Percentiles rank a stretch among this genome's conserved stretches.
These are phyloP conservation scores for Neolamprologus kungweensis DNA, from an alignment of 2,113 vertebrate genomes.

Conservation along the genomic window DNA sequence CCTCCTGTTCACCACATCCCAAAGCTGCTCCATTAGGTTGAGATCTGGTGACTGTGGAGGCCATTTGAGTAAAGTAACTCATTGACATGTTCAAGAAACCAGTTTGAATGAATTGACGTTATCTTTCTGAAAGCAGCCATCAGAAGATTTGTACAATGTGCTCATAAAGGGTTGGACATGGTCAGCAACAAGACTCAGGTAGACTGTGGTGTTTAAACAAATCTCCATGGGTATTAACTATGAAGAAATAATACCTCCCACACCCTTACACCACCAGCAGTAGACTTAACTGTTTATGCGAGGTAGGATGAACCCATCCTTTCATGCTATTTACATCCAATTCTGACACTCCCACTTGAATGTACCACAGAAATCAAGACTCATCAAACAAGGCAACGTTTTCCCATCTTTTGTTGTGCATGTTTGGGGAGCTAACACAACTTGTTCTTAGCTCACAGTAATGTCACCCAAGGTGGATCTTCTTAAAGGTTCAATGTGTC, in stretches of 20 bases:
- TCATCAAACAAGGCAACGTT: neutral
- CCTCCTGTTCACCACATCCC: neutral
- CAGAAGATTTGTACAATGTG: neutral
- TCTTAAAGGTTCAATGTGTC: neutral
- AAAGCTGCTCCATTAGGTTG: neutral
- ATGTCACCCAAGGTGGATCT: neutral
- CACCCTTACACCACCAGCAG: neutral
- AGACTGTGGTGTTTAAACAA: neutral
- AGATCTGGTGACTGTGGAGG: neutral
- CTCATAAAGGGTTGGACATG: neutral
- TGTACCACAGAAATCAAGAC: neutral
- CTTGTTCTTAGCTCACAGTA: neutral
- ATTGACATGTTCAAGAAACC: neutral
- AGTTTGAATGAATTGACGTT: neutral
- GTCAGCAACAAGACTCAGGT: neutral
- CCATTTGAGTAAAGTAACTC: neutral
- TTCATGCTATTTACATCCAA: neutral
- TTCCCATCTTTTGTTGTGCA: neutral
- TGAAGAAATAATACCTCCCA: neutral
- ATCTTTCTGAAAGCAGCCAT: neutral
- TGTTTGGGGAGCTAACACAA: neutral
- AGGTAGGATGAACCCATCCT: neutral
- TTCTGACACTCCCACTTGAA: neutral
- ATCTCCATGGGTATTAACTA: neutral
- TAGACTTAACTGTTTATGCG: neutral